phyloP scores from a whole-genome alignment of 2,888 invertebrate species.

The Gonocerus acuteangulatus region DNA sequence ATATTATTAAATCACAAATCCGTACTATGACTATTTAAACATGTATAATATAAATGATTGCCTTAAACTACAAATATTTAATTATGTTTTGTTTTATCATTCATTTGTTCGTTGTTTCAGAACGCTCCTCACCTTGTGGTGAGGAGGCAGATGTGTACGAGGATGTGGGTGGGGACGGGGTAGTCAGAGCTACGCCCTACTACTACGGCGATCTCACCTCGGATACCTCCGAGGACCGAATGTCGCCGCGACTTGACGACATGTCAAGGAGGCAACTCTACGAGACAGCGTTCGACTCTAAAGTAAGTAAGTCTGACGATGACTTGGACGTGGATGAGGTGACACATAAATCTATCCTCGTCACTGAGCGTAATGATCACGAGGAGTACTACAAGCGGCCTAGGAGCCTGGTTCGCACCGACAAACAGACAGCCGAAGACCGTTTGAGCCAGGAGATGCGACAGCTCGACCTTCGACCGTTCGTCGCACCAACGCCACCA shows the following conservation, averaged over 20 bases:
- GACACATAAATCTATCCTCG: constrained; percentile 35
- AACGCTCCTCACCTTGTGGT: constrained; percentile 35
- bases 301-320: constrained; percentile 70
- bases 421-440: constrained; percentile 19
- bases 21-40: too few relatives aligned
- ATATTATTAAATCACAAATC: too few relatives aligned
- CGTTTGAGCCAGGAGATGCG: constrained; percentile 30
- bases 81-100: too few relatives aligned
- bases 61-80: too few relatives aligned
- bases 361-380: constrained; percentile 15
- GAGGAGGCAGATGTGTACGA: constrained; percentile 42
- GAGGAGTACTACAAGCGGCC: constrained; percentile 27
- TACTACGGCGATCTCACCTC: constrained; percentile 33
- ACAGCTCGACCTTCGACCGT: constrained; percentile 34
- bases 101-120: constrained; percentile 29
- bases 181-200: constrained; percentile 40
- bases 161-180: constrained; percentile 47
- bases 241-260: constrained; percentile 35
- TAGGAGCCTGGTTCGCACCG: constrained; percentile 16
- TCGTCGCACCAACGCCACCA: constrained; percentile 65
- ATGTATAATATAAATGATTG: too few relatives aligned
- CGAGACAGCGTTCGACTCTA: constrained; percentile 84
- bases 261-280: constrained; percentile 50
- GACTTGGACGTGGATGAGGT: constrained; percentile 64
- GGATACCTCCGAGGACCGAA: constrained; percentile 29